phyloP scores from a whole-genome alignment of 1,140 invertebrate genomes.

The Meloidogyne exigua region DNA sequence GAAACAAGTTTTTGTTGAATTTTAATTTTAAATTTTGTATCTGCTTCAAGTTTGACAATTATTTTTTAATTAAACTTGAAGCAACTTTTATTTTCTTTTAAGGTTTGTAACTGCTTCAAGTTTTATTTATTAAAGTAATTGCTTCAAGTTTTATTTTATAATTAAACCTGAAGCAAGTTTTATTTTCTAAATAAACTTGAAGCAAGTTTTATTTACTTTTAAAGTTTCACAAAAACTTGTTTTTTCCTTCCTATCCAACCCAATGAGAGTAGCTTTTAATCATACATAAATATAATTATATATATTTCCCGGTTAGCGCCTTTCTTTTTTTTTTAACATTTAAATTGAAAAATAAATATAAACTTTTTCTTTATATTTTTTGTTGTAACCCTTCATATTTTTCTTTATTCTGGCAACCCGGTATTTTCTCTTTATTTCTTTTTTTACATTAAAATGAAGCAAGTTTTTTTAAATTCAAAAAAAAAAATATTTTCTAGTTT shows the following conservation, averaged over 20 bases:
- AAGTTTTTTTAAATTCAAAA: not conserved
- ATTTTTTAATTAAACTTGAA: too few species aligned
- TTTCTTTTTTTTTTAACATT: not conserved
- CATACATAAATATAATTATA: not conserved
- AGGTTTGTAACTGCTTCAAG: too few species aligned
- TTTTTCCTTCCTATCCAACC: not conserved
- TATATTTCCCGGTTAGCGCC: not conserved
- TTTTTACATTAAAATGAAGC: not conserved
- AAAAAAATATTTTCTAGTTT: not conserved
- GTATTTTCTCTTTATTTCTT: not conserved
- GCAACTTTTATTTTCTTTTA: too few species aligned
- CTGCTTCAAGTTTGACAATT: too few species aligned
- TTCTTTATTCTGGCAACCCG: not conserved
- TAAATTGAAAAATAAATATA: not conserved
- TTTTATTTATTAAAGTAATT: too few species aligned
- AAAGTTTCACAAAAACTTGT: not conserved
- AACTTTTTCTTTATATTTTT: not conserved
- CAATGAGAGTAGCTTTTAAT: not conserved
- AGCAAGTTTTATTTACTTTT: not conserved
- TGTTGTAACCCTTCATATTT: not conserved
- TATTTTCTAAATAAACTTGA: not conserved
- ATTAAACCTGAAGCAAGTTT: not conserved
- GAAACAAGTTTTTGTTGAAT: not conserved
- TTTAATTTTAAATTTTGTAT: not conserved
- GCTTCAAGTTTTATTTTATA: too few species aligned